A percentile compares a stretch with the other conserved stretches of the same genome.
These are phyloP conservation scores for Astyanax mexicanus DNA, from an alignment of 2,797 vertebrate genomes.

Conservation along the genomic window DNA sequence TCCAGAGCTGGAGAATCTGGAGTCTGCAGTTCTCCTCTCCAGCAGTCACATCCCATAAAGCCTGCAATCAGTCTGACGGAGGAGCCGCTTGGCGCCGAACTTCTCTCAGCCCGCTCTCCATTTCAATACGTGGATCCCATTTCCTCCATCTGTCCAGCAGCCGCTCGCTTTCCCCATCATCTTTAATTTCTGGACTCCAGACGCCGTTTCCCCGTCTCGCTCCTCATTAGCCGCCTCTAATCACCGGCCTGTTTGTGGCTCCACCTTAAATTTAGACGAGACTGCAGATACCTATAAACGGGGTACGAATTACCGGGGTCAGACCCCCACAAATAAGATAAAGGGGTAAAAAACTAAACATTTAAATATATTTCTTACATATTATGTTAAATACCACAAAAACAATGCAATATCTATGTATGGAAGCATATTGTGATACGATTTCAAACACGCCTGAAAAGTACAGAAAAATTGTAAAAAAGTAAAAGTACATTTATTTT, in stretches of 20 bases:
- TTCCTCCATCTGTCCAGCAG: conserved; percentile 13
- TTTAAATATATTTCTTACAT: no score
- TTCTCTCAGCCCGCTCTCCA: conserved; percentile 21
- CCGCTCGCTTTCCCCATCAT: conserved; percentile 1
- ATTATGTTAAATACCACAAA: no score
- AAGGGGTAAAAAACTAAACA: no score
- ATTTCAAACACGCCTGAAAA: no score
- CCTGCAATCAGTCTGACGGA: conserved; percentile 23
- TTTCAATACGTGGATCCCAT: conserved; percentile 22
- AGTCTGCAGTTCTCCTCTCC: conserved; percentile 6
- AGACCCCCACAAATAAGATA: no score
- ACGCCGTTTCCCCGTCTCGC: neutral
- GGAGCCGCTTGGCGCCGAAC: neutral
- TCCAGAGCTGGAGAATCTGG: neutral
- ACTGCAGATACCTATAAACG: neutral
- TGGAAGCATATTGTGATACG: no score
- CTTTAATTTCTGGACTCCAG: neutral
- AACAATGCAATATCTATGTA: no score
- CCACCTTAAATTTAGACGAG: neutral
- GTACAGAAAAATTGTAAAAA: no score
- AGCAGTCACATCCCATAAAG: conserved; percentile 33
- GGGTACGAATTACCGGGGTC: no score
- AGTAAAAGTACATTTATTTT: no score
- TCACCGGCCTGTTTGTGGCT: neutral
- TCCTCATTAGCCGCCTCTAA: neutral